Percentiles rank a stretch among this genome's conserved stretches.
Conservation (phyloP, 1,140 invertebrate species). For the Thrips palmi region DNA sequence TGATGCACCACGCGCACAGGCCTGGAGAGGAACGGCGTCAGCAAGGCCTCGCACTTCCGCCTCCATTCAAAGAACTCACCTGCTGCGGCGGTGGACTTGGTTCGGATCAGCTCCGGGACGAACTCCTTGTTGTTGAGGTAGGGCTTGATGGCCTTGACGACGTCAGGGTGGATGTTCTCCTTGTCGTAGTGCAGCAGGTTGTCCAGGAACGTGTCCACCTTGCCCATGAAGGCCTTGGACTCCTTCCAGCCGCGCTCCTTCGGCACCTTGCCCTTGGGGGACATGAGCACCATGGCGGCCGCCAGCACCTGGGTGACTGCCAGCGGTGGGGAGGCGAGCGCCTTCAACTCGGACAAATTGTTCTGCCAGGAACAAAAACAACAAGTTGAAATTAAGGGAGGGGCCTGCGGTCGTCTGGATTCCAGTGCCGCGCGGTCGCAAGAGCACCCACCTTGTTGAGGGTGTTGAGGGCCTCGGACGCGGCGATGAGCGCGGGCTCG, state of each 20-base stretch:
- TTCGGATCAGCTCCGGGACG: slow-evolving; percentile 61
- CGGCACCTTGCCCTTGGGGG: slow-evolving; percentile 71
- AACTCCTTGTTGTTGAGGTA: slow-evolving; percentile 49
- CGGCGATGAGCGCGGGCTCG: slow-evolving; percentile 74
- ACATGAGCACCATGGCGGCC: slow-evolving; percentile 72
- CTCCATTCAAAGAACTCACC: slow-evolving; percentile 25
- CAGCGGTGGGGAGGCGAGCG: slow-evolving; percentile 66
- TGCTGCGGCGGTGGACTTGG: slow-evolving; percentile 77
- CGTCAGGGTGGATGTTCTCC: slow-evolving; percentile 78
- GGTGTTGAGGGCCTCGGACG: slow-evolving; percentile 79
- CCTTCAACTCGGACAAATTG: slow-evolving; percentile 87
- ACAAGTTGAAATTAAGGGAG: slow-evolving; percentile 1
- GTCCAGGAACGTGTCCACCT: slow-evolving; percentile 70
- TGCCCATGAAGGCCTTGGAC: slow-evolving; percentile 67
- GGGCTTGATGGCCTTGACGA: slow-evolving; percentile 48
- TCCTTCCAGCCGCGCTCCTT: slow-evolving; percentile 89
- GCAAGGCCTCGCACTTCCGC: too few relatives aligned
- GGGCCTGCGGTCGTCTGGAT: neutral
- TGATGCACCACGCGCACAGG: slow-evolving; percentile 85
- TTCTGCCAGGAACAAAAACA: slow-evolving; percentile 23
- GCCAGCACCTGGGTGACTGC: slow-evolving; percentile 71
- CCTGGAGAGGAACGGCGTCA: too few relatives aligned
- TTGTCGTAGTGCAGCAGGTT: slow-evolving; percentile 81
- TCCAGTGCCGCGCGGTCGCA: neutral
- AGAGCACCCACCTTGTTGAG: slow-evolving; percentile 56